Conservation (phyloP, 2,113 vertebrate species). For the Crotophaga sulcirostris region DNA sequence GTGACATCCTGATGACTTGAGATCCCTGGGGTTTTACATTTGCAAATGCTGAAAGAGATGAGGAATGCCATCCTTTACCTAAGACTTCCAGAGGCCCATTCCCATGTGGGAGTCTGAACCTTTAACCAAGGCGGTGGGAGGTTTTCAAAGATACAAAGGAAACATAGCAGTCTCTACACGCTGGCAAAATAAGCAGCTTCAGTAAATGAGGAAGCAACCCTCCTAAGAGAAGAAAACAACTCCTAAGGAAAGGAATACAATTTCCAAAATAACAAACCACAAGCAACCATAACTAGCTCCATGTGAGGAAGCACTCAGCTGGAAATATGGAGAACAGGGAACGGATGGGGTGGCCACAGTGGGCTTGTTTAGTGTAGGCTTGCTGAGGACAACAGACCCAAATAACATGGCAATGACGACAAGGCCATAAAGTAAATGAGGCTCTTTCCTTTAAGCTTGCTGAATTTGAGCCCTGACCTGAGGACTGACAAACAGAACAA, state of each 20-base stretch:
- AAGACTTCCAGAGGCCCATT: neutral
- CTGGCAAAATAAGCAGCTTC: neutral
- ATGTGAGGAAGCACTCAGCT: fast-evolving
- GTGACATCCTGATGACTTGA: neutral
- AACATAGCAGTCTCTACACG: neutral
- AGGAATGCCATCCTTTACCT: neutral
- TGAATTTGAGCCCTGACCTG: neutral
- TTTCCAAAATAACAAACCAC: neutral
- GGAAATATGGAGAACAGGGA: fast-evolving
- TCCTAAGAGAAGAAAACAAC: neutral
- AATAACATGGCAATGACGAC: neutral
- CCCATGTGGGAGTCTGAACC: neutral
- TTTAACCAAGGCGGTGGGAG: neutral
- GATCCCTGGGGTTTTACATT: neutral
- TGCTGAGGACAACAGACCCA: neutral
- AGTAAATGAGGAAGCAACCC: neutral
- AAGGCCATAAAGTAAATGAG: neutral
- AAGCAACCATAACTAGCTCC: neutral
- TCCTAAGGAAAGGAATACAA: neutral
- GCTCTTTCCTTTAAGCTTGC: neutral
- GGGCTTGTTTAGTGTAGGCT: neutral
- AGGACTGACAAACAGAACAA: neutral
- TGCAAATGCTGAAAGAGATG: neutral
- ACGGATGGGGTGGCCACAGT: neutral
- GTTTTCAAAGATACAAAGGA: neutral